Percentiles rank a stretch among this genome's conserved stretches.
These are phyloP conservation scores for Eulacestoma nigropectus DNA, from an alignment of 2,113 vertebrate genomes.

Conservation along the genomic window DNA sequence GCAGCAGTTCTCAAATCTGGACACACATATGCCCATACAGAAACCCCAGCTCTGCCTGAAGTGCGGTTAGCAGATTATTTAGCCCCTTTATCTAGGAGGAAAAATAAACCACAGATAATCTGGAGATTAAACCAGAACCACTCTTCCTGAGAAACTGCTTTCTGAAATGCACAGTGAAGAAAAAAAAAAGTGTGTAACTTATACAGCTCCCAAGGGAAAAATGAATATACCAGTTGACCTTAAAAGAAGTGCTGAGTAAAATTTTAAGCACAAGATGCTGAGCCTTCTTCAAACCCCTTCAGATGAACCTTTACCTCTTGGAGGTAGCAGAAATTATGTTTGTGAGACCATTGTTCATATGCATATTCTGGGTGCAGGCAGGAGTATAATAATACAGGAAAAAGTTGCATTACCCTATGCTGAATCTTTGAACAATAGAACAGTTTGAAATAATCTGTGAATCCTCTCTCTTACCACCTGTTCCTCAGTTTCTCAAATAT, in stretches of 20 bases:
- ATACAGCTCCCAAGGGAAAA: neutral
- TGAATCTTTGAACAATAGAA: neutral
- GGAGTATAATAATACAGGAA: neutral
- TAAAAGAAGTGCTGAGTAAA: neutral
- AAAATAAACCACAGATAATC: conserved; percentile 29
- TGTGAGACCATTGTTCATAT: neutral
- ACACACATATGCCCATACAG: neutral
- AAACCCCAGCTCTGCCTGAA: neutral
- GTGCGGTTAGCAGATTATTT: neutral
- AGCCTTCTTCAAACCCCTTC: neutral
- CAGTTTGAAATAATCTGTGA: neutral
- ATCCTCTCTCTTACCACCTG: neutral
- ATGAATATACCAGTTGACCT: neutral
- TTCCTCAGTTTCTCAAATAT: neutral
- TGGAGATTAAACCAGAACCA: conserved; percentile 28
- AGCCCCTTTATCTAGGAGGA: neutral
- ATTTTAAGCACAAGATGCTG: neutral
- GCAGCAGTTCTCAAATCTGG: neutral
- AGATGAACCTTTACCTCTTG: neutral
- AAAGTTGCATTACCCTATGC: neutral
- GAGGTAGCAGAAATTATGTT: neutral
- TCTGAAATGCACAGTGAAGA: neutral
- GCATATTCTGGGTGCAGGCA: neutral
- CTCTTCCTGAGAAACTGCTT: conserved; percentile 28
- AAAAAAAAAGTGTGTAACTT: neutral